Percentiles rank a stretch among this genome's conserved stretches.
Conservation (phyloP, 2,888 invertebrate genomes). For the Leptinotarsa juncta region DNA sequence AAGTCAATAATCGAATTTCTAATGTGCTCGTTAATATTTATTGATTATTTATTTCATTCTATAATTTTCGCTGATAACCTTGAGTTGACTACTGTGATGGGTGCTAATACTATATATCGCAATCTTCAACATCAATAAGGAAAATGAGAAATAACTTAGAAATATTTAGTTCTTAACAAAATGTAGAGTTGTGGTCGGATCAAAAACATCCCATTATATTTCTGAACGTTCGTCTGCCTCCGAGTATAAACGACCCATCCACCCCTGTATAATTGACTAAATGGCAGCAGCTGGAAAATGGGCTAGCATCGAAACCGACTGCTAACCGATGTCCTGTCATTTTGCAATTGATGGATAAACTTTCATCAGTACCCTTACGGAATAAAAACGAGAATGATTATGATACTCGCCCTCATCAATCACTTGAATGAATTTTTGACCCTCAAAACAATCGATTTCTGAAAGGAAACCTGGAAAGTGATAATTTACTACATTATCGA, state of each 20-base stretch:
- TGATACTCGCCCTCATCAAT: background rate
- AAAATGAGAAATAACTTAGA: too few relatives aligned
- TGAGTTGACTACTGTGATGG: too few relatives aligned
- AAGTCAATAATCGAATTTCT: too few relatives aligned
- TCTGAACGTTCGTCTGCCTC: background rate
- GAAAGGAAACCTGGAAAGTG: background rate
- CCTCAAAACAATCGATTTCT: background rate
- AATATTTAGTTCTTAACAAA: too few relatives aligned
- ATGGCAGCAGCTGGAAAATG: conserved; percentile 9
- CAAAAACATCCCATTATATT: background rate
- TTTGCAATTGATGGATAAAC: conserved; percentile 5
- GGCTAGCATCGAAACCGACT: conserved; percentile 3
- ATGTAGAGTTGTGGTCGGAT: too few relatives aligned
- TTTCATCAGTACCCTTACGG: conserved; percentile 6
- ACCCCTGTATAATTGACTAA: conserved; percentile 9
- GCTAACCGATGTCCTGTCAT: conserved; percentile 8
- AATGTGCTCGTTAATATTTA: too few relatives aligned
- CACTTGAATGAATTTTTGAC: background rate
- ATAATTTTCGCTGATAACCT: too few relatives aligned
- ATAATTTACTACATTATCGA: too few relatives aligned
- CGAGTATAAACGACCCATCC: background rate
- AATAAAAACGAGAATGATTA: background rate
- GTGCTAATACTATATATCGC: too few relatives aligned
- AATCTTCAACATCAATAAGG: too few relatives aligned
- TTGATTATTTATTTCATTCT: too few relatives aligned